Evolutionary conservation across 1,140 invertebrate species (phyloP).

Genomic region (Aphaenogaster ashmeadi): DNA sequence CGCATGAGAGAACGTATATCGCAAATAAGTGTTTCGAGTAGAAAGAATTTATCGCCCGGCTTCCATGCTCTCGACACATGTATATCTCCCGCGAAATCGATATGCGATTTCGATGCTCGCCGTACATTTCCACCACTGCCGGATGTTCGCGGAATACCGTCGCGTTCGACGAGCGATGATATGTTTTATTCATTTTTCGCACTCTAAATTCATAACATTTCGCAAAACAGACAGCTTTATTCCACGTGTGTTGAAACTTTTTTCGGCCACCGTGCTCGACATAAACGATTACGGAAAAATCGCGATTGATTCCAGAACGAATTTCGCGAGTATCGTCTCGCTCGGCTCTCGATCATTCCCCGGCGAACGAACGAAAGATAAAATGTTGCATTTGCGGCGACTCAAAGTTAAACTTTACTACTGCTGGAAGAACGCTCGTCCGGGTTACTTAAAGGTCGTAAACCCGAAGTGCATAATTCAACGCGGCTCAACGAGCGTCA

Average conservation of each 20-base stretch:
- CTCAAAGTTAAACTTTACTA: slow-evolving; percentile 49
- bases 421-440: slow-evolving; percentile 21
- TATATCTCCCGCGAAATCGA: slow-evolving; percentile 64
- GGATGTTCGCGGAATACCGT: slow-evolving; percentile 64
- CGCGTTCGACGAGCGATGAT: slow-evolving; percentile 59
- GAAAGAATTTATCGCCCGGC: slow-evolving; percentile 65
- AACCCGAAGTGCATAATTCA: slow-evolving; percentile 68
- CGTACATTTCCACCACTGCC: slow-evolving; percentile 59
- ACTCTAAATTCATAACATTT: slow-evolving; percentile 66
- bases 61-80: slow-evolving; percentile 62
- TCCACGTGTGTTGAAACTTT: slow-evolving; percentile 52
- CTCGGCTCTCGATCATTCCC: not conserved
- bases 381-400: slow-evolving; percentile 39
- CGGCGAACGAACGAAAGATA: slow-evolving; percentile 30
- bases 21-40: slow-evolving; percentile 65
- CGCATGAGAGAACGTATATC: slow-evolving; percentile 60
- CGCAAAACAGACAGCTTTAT: slow-evolving; percentile 65
- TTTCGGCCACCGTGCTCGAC: slow-evolving; percentile 53
- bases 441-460: slow-evolving; percentile 63
- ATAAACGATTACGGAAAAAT: slow-evolving; percentile 60
- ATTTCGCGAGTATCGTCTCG: not conserved
- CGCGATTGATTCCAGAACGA: slow-evolving; percentile 52
- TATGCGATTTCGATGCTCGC: slow-evolving; percentile 64
- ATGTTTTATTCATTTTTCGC: slow-evolving; percentile 66
- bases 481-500: slow-evolving; percentile 50